Evolutionary conservation across 2,888 invertebrate genomes (phyloP).

Genomic region (Pimpla rufipes): DNA sequence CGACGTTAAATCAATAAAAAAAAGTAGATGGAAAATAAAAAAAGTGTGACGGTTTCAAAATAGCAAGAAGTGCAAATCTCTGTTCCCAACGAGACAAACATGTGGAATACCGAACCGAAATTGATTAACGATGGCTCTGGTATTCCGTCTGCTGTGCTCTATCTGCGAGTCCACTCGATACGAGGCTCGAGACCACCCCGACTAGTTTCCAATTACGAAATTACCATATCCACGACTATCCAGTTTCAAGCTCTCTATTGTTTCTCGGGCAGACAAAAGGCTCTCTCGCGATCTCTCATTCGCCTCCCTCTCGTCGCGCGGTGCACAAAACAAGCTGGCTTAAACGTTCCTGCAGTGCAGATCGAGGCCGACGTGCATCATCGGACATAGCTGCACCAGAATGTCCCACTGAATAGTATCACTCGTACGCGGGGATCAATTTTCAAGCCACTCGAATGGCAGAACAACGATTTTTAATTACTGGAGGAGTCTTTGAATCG

Average conservation of each 20-base stretch:
- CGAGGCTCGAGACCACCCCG: slow-evolving; percentile 18
- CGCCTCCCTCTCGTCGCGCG: not conserved
- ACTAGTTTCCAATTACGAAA: slow-evolving; percentile 34
- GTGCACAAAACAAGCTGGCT: not conserved
- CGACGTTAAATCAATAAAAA: not conserved
- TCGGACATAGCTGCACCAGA: slow-evolving; percentile 6
- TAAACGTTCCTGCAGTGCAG: slow-evolving; percentile 1
- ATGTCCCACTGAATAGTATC: slow-evolving; percentile 7
- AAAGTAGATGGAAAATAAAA: too few relatives aligned
- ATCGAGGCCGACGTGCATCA: slow-evolving; percentile 1
- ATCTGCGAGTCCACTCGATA: slow-evolving; percentile 9
- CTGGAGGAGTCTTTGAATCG: not conserved
- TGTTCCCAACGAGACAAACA: not conserved
- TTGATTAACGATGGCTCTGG: slow-evolving; percentile 6
- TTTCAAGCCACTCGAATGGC: not conserved
- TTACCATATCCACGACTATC: slow-evolving; percentile 20
- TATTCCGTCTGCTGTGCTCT: not conserved
- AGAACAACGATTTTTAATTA: not conserved
- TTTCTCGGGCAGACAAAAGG: slow-evolving; percentile 19
- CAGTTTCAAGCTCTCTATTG: slow-evolving; percentile 26
- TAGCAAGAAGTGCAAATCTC: not conserved
- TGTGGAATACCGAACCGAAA: not conserved
- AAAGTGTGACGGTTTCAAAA: not conserved
- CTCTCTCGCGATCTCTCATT: not conserved
- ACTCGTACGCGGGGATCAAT: not conserved